Evolutionary conservation across 2,888 invertebrate species (phyloP).

Genomic region (Xestia rhomboidea): DNA sequence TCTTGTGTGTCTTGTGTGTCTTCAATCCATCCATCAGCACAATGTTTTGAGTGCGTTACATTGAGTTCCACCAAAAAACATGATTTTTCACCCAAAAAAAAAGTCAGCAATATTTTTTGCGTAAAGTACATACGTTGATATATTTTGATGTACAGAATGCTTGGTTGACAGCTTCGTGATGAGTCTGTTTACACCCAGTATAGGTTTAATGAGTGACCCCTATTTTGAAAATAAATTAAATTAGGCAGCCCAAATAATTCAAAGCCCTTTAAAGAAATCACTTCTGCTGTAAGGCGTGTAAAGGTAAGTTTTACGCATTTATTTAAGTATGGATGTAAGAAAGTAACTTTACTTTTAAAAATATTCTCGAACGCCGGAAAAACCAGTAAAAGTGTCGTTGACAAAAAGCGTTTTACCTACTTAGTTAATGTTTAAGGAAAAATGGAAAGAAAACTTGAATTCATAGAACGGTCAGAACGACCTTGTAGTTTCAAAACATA

Average conservation of each 20-base stretch:
- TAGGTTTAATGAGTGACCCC: neutral
- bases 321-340: neutral
- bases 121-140: too few species aligned
- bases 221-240: neutral
- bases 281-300: neutral
- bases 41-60: too few species aligned
- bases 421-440: neutral
- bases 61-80: too few species aligned
- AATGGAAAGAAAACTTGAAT: neutral
- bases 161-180: too few species aligned
- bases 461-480: neutral
- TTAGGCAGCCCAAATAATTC: neutral
- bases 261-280: neutral
- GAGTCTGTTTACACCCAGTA: too few species aligned
- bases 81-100: too few species aligned
- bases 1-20: too few species aligned
- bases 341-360: neutral
- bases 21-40: too few species aligned
- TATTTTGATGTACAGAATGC: too few species aligned
- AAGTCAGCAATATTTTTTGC: too few species aligned
- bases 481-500: neutral
- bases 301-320: neutral
- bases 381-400: constrained; percentile 1
- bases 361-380: neutral
- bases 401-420: neutral